A percentile compares a stretch with the other conserved stretches of the same genome.
These are phyloP conservation scores for Odocoileus hemionus DNA, from an alignment of 2,113 vertebrate genomes.

Conservation along the genomic window DNA sequence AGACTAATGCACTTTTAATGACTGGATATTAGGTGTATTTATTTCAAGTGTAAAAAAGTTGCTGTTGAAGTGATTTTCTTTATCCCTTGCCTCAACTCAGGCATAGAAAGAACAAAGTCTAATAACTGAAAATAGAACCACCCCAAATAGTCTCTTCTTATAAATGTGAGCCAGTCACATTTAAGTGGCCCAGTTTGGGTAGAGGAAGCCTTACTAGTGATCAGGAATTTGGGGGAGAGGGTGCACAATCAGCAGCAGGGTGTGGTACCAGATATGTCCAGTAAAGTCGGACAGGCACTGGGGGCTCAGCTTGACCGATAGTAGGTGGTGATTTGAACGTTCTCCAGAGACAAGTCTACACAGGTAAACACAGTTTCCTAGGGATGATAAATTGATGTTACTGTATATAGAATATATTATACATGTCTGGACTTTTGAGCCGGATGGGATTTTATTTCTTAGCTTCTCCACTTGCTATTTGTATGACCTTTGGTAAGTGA, in stretches of 20 bases:
- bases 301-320: not conserved
- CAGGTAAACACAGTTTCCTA: not conserved
- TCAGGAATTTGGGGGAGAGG: not conserved
- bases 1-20: conserved; percentile 54
- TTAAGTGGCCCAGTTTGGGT: not conserved
- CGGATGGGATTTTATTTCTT: not conserved
- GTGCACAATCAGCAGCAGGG: not conserved
- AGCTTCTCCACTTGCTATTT: not conserved
- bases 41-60: conserved; percentile 40
- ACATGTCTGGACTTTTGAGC: not conserved
- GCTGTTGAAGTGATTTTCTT: conserved; percentile 42
- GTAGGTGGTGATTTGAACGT: not conserved
- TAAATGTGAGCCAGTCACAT: not conserved
- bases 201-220: not conserved
- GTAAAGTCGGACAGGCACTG: not conserved
- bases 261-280: not conserved
- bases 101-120: conserved; percentile 6
- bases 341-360: not conserved
- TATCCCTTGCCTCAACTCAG: conserved; percentile 26
- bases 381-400: not conserved
- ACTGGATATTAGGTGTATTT: conserved; percentile 48
- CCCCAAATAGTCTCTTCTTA: not conserved
- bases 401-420: not conserved
- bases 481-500: not conserved
- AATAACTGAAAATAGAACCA: conserved; percentile 37